Percentiles rank a stretch among this genome's conserved stretches.
Evolutionary conservation across 2,113 vertebrate species (phyloP).

Genomic region (Spizaetus ornatus): DNA sequence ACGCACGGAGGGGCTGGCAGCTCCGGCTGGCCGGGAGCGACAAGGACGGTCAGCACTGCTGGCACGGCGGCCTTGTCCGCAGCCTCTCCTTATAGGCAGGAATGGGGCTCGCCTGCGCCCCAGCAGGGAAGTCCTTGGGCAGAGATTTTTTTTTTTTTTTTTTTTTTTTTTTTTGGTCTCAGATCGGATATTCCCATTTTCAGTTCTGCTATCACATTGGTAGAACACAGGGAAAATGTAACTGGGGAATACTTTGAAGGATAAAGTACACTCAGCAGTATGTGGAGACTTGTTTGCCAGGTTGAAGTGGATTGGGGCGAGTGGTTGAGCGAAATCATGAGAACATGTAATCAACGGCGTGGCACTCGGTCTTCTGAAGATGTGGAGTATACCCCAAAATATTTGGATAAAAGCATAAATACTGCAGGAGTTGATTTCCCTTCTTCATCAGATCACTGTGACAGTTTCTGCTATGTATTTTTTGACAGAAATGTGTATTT

Average conservation of each 20-base stretch:
- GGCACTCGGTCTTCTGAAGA: rapidly evolving
- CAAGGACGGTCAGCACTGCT: rapidly evolving
- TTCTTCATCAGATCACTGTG: background rate
- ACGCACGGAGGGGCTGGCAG: background rate
- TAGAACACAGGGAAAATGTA: background rate
- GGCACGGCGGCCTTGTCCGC: background rate
- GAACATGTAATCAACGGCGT: rapidly evolving
- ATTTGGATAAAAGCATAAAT: background rate
- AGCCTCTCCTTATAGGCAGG: rapidly evolving
- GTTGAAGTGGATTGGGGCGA: background rate
- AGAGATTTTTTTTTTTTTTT: rapidly evolving
- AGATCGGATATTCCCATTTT: rapidly evolving
- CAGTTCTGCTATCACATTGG: rapidly evolving
- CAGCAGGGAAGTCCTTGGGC: rapidly evolving
- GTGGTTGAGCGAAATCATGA: rapidly evolving
- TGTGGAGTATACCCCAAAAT: too few relatives aligned
- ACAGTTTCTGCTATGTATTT: rapidly evolving
- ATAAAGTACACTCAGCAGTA: rapidly evolving
- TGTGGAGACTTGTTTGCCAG: background rate
- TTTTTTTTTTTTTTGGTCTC: rapidly evolving
- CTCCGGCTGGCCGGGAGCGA: background rate
- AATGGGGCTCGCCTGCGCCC: background rate
- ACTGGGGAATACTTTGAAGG: rapidly evolving
- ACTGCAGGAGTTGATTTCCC: background rate
- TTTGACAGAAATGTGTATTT: background rate